Conservation (phyloP, 2,797 vertebrate genomes). For the Melanotaenia parkinsoni region DNA sequence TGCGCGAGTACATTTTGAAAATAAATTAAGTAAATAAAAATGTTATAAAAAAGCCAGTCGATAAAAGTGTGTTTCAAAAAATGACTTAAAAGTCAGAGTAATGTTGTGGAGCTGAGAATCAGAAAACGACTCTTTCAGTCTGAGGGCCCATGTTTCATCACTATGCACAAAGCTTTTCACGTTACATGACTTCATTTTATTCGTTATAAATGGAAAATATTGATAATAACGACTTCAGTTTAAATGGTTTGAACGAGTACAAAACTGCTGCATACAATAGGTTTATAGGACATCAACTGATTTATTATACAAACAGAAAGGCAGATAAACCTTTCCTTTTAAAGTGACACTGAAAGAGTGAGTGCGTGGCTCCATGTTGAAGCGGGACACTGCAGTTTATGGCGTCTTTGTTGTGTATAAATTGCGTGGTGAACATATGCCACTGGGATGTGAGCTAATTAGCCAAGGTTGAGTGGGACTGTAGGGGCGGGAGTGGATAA, state of each 20-base stretch:
- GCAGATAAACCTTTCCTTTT: conserved; percentile 14
- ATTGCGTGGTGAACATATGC: conserved; percentile 73
- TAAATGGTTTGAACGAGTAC: not conserved
- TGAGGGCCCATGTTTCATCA: not conserved
- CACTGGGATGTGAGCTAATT: conserved; percentile 77
- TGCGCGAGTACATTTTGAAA: too few species aligned
- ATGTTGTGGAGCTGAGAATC: not conserved
- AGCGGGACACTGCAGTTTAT: conserved; percentile 60
- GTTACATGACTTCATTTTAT: not conserved
- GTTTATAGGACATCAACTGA: not conserved
- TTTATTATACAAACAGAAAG: conserved; percentile 3
- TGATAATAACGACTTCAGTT: not conserved
- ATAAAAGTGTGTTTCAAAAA: too few species aligned
- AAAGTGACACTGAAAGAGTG: conserved; percentile 16
- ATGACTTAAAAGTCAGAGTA: not conserved
- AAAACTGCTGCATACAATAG: not conserved
- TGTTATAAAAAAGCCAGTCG: too few species aligned
- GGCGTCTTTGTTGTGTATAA: conserved; percentile 76
- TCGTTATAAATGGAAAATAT: not conserved
- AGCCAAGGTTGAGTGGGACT: conserved; percentile 77
- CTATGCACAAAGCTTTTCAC: not conserved
- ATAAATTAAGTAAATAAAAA: too few species aligned
- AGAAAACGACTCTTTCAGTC: not conserved
- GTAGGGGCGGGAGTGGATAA: conserved; percentile 32
- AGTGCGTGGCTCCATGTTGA: conserved; percentile 18